phyloP scores from a whole-genome alignment of 1,140 invertebrate genomes.

The Aporrectodea caliginosa region DNA sequence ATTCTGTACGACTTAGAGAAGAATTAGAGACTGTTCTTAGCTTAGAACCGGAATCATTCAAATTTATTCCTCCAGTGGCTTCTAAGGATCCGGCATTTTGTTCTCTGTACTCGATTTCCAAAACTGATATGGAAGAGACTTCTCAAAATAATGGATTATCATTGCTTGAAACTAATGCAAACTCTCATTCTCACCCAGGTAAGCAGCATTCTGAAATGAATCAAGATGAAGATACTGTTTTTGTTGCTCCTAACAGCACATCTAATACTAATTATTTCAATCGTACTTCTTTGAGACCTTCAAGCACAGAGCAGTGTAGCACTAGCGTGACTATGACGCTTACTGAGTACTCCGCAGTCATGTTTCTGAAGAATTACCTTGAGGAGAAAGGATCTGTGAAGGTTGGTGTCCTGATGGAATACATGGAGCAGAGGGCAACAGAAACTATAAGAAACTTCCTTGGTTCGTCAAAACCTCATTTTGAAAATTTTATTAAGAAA shows the following conservation, averaged over 20 bases:
- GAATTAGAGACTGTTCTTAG: slow-evolving; percentile 35
- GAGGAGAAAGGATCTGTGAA: slow-evolving; percentile 55
- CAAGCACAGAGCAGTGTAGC: slow-evolving; percentile 26
- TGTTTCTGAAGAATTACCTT: slow-evolving; percentile 54
- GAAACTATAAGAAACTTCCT: slow-evolving; percentile 53
- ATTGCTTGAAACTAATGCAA: slow-evolving; percentile 5
- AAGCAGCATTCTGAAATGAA: slow-evolving; percentile 10
- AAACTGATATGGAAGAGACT: slow-evolving; percentile 24
- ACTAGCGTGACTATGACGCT: slow-evolving; percentile 55
- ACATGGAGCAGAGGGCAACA: slow-evolving; percentile 49
- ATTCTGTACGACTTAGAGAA: slow-evolving; percentile 52
- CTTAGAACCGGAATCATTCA: no score
- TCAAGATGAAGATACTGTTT: slow-evolving; percentile 12
- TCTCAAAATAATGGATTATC: slow-evolving; percentile 30
- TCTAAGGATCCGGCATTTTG: slow-evolving; percentile 15
- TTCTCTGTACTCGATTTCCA: slow-evolving; percentile 12
- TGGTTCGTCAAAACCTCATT: slow-evolving; percentile 51
- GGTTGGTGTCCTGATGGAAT: slow-evolving; percentile 46
- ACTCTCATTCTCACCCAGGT: slow-evolving; percentile 26
- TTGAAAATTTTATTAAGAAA: slow-evolving; percentile 51
- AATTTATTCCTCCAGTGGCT: no score
- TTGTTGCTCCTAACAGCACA: not conserved
- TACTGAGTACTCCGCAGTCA: slow-evolving; percentile 56
- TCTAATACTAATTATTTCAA: slow-evolving; percentile 5
- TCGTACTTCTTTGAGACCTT: no score